Base-by-base conservation (phyloP, 2,888 invertebrate genomes). In the Aleiodes leptofemur region DNA sequence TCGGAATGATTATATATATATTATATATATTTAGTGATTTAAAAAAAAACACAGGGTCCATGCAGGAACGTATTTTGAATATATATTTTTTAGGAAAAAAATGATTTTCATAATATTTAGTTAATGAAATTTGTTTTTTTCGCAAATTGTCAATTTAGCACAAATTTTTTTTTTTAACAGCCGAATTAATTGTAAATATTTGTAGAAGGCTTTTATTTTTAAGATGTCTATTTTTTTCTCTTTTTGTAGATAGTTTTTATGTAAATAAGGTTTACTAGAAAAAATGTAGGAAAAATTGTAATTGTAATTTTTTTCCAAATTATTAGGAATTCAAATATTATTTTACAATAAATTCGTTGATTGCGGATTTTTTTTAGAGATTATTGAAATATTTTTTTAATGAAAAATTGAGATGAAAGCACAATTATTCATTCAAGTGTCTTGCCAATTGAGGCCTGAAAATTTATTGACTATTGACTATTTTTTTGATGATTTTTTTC, bases 1-100 rank as follows among this genome's bases (percentile, higher is more conserved):
- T 74, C 34, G 57, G 50, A 69, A 69, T 64, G 23, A 43, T 43
- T 43, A 43, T 9, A 23, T 23, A 11, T 34, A 48, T 31, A 55
- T 66, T 59, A 72, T 72, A 50, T 51, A 59, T 71, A 59, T 57
- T 55, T 72, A 59, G 48, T 23, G 23, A 23, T 23, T 23, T 59
- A 59, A 34, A 6, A 6, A 34, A 34, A 34, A 6, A 34, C 34
- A 34, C 7, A 50, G 31, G 23, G 38, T 48, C 57, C 56, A 57
- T 61, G n/a, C 5, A 31, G 14, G 2, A 43, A 43, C 11, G 11
- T 43, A 9, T 8, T 43, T 43, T 43, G 3, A 43, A 43, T 43
- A 43, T 8, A 34, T 34, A 61, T 13, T 43, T 38, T 51, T 64
- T 64, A 64, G 64, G 48, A 48, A 16, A 43, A 61, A 38, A 23